phyloP scores from a whole-genome alignment of 2,888 invertebrate species.

The Hypomecis punctinalis region DNA sequence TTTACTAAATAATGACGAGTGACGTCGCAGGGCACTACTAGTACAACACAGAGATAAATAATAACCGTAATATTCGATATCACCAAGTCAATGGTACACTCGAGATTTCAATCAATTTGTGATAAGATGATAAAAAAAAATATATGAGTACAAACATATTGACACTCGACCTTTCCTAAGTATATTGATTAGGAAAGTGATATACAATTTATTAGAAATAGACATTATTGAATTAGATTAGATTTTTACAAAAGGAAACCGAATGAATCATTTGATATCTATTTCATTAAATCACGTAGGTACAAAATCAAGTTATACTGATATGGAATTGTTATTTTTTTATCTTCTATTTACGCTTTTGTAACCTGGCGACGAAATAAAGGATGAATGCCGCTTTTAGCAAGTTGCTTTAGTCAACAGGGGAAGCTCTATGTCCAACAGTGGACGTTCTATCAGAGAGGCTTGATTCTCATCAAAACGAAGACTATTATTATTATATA shows the following conservation, averaged over 20 bases:
- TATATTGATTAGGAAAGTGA: neutral
- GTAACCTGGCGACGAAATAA: too few relatives aligned
- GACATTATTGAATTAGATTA: constrained; percentile 4
- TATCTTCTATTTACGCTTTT: neutral
- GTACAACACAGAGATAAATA: constrained; percentile 5
- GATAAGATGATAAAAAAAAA: constrained; percentile 27
- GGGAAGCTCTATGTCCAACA: too few relatives aligned
- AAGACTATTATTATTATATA: too few relatives aligned
- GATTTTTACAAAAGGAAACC: neutral
- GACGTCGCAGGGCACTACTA: neutral
- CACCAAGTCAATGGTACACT: constrained; percentile 28
- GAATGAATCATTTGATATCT: constrained; percentile 3
- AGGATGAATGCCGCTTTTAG: too few relatives aligned
- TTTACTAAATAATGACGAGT: neutral
- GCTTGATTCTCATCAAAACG: too few relatives aligned
- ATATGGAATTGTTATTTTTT: neutral
- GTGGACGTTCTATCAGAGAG: too few relatives aligned
- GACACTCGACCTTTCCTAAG: constrained; percentile 17
- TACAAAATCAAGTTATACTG: neutral
- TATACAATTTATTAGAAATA: neutral
- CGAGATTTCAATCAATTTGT: constrained; percentile 25
- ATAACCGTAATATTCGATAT: constrained; percentile 25
- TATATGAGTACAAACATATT: constrained; percentile 17
- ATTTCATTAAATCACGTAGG: constrained; percentile 7
- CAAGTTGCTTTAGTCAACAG: too few relatives aligned